Percentiles rank a stretch among this genome's conserved stretches.
Evolutionary conservation across 2,888 invertebrate genomes (phyloP).

Genomic region (Empis stercorea): DNA sequence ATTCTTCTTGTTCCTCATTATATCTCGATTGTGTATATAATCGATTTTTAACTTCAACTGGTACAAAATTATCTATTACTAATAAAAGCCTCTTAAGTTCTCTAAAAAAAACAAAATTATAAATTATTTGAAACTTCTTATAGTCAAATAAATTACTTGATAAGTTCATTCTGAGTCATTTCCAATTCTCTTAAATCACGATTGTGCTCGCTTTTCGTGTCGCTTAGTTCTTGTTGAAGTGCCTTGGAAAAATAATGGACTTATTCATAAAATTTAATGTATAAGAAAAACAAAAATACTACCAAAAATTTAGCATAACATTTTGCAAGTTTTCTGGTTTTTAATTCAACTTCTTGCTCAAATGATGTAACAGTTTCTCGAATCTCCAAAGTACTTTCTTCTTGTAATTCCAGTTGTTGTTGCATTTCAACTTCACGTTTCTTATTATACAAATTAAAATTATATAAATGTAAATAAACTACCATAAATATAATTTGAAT

Average conservation of each 20-base stretch:
- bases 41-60: slow-evolving; percentile 63
- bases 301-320: slow-evolving; percentile 70
- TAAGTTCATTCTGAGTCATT: slow-evolving; percentile 79
- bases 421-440: slow-evolving; percentile 70
- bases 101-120: slow-evolving; percentile 35
- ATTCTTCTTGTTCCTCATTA: slow-evolving; percentile 72
- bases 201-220: slow-evolving; percentile 77
- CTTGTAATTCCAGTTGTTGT: slow-evolving; percentile 84
- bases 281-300: slow-evolving; percentile 31
- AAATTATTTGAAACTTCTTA: background rate
- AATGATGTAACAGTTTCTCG: slow-evolving; percentile 82
- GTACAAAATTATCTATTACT: slow-evolving; percentile 83
- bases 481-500: background rate
- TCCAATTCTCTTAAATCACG: slow-evolving; percentile 85
- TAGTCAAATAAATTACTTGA: slow-evolving; percentile 38
- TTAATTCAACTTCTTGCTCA: slow-evolving; percentile 94
- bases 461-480: too few species aligned
- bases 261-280: background rate
- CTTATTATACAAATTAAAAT: slow-evolving; percentile 11
- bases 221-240: slow-evolving; percentile 61
- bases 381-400: slow-evolving; percentile 82
- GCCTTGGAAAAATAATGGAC: slow-evolving; percentile 14
- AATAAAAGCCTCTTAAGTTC: slow-evolving; percentile 81
- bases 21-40: slow-evolving; percentile 59
- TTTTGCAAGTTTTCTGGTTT: slow-evolving; percentile 82